Conservation (phyloP, 2,888 invertebrate species). For the Microctonus hyperodae region DNA sequence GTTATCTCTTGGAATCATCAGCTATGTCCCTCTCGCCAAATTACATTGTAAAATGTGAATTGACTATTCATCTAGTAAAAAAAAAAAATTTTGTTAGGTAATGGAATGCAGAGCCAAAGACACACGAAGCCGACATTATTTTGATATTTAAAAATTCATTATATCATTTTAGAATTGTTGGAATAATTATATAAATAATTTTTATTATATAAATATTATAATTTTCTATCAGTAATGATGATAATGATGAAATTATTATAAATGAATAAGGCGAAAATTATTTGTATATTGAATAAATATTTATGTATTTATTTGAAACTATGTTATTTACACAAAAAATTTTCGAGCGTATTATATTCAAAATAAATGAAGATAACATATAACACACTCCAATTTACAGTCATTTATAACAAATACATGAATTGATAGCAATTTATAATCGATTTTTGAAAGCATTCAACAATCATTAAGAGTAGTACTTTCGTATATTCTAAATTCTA, state of each 20-base stretch:
- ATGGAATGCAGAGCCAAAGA: too few species aligned
- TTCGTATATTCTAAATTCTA: conserved; percentile 23
- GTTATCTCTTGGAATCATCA: too few species aligned
- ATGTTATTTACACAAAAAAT: conserved; percentile 37
- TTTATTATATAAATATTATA: too few species aligned
- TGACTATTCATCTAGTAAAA: too few species aligned
- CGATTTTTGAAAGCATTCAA: conserved; percentile 9
- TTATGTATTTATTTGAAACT: conserved; percentile 40
- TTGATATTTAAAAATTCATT: too few species aligned
- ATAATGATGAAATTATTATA: neutral
- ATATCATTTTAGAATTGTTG: too few species aligned
- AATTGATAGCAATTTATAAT: neutral
- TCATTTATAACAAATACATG: conserved; percentile 21
- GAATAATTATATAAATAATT: too few species aligned
- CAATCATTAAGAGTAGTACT: conserved; percentile 23
- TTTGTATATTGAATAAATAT: conserved; percentile 40
- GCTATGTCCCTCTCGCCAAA: too few species aligned
- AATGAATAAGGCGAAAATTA: neutral
- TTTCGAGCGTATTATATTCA: conserved; percentile 23
- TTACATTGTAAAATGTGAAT: too few species aligned
- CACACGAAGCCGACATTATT: too few species aligned
- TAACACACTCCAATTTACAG: conserved; percentile 16
- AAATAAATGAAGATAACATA: conserved; percentile 28
- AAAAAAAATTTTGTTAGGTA: too few species aligned
- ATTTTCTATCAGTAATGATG: neutral